These are phyloP conservation scores for Daubentonia madagascariensis DNA, from an alignment of 2,113 vertebrate species.

Conservation along the genomic window DNA sequence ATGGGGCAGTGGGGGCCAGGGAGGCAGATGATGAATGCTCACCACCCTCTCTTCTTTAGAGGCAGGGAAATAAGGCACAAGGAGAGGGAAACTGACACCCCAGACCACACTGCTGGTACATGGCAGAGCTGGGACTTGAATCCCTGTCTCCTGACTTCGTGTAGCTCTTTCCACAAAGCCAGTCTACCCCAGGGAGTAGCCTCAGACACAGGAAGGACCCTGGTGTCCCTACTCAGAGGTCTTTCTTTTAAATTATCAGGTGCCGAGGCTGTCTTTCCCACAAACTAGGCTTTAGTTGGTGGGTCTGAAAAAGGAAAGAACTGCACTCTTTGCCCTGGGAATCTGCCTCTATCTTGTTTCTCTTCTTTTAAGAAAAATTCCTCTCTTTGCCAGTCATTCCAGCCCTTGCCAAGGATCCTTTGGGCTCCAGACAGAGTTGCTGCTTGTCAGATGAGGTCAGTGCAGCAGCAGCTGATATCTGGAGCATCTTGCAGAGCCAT, in stretches of 20 bases:
- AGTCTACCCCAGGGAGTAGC: background rate
- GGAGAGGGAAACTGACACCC: background rate
- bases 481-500: background rate
- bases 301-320: background rate
- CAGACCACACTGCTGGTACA: background rate
- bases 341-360: background rate
- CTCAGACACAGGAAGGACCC: background rate
- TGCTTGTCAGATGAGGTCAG: background rate
- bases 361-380: conserved; percentile 33
- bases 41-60: background rate
- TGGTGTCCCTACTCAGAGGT: background rate
- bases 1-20: background rate
- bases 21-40: background rate
- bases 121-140: background rate
- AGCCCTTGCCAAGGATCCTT: background rate
- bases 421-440: background rate
- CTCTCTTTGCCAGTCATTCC: background rate
- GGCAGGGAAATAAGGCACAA: background rate
- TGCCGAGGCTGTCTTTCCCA: background rate
- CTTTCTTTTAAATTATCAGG: background rate
- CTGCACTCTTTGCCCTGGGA: background rate
- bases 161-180: background rate
- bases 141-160: too few relatives aligned
- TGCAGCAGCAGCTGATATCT: fast-evolving
- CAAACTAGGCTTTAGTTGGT: fast-evolving